phyloP scores from a whole-genome alignment of 2,888 invertebrate species.

The Hanleya hanleyi region DNA sequence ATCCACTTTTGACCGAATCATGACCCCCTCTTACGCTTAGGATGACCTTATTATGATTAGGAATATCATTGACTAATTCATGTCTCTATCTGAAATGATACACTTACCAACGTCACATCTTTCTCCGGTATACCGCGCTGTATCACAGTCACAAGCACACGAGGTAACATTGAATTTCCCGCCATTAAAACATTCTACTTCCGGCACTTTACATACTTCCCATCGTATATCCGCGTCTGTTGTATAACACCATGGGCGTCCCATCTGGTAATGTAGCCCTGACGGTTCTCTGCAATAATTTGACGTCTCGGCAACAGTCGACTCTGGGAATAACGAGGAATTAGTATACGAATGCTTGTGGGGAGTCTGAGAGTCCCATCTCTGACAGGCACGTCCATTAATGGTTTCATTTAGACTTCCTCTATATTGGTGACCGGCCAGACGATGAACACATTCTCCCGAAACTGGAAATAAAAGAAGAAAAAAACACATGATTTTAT shows the following conservation, averaged over 20 bases:
- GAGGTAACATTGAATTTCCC: conserved; percentile 11
- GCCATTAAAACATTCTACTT: conserved; percentile 16
- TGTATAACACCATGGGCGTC: conserved; percentile 27
- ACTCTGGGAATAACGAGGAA: not conserved
- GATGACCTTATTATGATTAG: no score
- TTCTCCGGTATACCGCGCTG: conserved; percentile 3
- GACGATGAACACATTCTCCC: not conserved
- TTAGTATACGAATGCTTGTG: not conserved
- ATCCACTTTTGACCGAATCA: not conserved
- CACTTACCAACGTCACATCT: conserved; percentile 10
- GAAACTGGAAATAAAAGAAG: not conserved
- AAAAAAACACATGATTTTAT: no score
- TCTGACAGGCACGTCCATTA: conserved; percentile 16
- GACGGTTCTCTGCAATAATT: conserved; percentile 23
- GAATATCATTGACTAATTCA: no score
- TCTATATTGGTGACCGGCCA: not conserved
- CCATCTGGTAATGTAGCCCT: not conserved
- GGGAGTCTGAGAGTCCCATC: conserved; percentile 25
- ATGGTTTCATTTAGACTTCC: conserved; percentile 15
- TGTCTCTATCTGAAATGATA: no score
- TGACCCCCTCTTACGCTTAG: not conserved
- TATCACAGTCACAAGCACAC: conserved; percentile 16
- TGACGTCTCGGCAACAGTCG: not conserved
- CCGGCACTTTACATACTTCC: conserved; percentile 19
- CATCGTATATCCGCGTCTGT: conserved; percentile 4